phyloP scores from a whole-genome alignment of 2,888 invertebrate genomes.

The Euzophera pinguis region DNA sequence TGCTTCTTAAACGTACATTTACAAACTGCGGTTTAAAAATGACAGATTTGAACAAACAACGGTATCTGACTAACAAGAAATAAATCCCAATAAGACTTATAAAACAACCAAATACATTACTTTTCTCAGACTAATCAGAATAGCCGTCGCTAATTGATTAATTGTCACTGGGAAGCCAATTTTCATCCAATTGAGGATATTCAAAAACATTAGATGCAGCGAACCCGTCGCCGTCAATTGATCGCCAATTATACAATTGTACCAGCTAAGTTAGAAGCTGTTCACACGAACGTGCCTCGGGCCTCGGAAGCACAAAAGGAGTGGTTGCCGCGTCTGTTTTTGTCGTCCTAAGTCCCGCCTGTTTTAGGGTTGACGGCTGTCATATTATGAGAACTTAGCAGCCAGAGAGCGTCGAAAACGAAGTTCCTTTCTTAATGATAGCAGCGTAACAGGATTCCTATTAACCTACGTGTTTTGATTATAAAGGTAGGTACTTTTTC shows the following conservation, averaged over 20 bases:
- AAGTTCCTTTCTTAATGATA: no score
- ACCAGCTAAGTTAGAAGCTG: constrained; percentile 19
- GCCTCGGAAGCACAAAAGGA: constrained; percentile 14
- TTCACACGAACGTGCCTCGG: constrained; percentile 35
- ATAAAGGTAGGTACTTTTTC: no score
- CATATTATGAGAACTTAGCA: background rate
- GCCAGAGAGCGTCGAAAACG: no score
- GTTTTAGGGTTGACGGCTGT: constrained; percentile 5
- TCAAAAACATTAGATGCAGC: background rate
- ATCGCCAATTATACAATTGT: constrained; percentile 9
- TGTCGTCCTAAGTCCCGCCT: constrained; percentile 9
- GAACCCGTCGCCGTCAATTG: background rate
- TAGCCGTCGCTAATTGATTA: background rate
- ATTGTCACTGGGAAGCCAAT: background rate
- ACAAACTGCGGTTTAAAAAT: no score
- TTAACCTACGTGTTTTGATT: no score
- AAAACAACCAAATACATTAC: background rate
- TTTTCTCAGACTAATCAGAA: background rate
- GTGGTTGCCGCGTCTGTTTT: constrained; percentile 16
- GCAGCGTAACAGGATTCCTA: no score
- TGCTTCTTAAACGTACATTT: no score
- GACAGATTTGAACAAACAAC: no score
- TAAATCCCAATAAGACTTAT: no score
- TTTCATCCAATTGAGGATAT: background rate
- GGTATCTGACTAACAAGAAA: no score